These are phyloP conservation scores for Lepidurus couesii DNA, from an alignment of 1,140 invertebrate genomes.

Conservation along the genomic window DNA sequence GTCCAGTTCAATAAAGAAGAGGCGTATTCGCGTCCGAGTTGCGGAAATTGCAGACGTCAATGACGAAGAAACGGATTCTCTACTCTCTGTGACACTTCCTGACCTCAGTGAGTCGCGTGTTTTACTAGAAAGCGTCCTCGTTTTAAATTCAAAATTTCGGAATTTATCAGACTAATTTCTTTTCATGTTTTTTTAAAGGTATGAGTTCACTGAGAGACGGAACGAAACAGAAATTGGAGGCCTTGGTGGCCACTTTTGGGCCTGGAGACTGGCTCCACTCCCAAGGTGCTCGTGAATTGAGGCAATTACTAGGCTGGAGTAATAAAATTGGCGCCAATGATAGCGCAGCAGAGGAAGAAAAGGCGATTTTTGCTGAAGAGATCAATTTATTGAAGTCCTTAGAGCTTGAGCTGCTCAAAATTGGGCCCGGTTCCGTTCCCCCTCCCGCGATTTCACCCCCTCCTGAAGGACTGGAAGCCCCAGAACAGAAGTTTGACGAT, in stretches of 20 bases:
- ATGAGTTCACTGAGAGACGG: neutral
- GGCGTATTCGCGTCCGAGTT: neutral
- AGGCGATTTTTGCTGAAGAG: neutral
- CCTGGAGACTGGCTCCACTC: neutral
- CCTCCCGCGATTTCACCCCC: neutral
- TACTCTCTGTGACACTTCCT: neutral
- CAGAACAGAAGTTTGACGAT: neutral
- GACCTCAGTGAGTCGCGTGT: neutral
- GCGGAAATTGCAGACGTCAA: neutral
- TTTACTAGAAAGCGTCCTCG: too few species aligned
- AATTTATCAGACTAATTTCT: neutral
- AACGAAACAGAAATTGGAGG: neutral
- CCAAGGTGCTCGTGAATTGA: neutral
- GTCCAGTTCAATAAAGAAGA: neutral
- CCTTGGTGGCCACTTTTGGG: neutral
- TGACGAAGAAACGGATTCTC: neutral
- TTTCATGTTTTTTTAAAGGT: neutral
- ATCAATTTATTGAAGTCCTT: neutral
- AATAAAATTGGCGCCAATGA: neutral
- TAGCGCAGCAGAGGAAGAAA: neutral
- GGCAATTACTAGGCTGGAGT: neutral
- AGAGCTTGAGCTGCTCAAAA: neutral
- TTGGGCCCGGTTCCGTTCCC: neutral
- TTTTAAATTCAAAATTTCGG: too few species aligned
- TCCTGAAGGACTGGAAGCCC: neutral